Conservation (phyloP, 2,888 invertebrate genomes). For the Tanypteryx hageni region DNA sequence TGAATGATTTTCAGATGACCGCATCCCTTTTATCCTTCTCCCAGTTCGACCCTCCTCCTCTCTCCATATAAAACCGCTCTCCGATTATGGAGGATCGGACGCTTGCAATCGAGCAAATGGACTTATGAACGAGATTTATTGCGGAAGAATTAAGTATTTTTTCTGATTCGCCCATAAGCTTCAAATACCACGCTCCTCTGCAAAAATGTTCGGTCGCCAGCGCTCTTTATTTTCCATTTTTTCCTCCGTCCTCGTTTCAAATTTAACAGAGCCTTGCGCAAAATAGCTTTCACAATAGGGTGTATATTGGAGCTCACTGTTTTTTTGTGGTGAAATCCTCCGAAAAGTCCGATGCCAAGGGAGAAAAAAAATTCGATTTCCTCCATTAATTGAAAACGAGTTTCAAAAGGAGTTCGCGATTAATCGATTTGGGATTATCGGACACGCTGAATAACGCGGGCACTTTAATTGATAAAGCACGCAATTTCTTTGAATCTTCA, state of each 20-base stretch:
- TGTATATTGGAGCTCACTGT: neutral
- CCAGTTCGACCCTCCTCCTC: neutral
- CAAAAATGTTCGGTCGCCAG: conserved; percentile 13
- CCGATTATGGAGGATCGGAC: conserved; percentile 25
- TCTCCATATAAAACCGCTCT: neutral
- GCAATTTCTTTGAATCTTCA: neutral
- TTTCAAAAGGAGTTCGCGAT: neutral
- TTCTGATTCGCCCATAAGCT: neutral
- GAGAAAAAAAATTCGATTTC: neutral
- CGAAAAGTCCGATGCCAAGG: neutral
- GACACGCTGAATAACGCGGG: neutral
- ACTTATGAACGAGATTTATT: conserved; percentile 53
- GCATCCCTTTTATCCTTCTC: neutral
- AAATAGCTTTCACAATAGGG: neutral
- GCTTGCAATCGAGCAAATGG: conserved; percentile 31
- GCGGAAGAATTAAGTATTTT: conserved; percentile 41
- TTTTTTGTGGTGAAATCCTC: neutral
- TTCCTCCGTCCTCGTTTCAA: neutral
- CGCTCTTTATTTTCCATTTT: neutral
- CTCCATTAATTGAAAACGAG: neutral
- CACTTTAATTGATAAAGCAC: neutral
- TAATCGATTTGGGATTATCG: neutral
- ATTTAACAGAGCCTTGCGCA: neutral
- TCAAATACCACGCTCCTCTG: neutral
- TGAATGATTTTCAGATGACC: conserved; percentile 45